These are phyloP conservation scores for Zoanthus gigantus DNA, from an alignment of 92 coral and sea anemone genomes.

Conservation along the genomic window DNA sequence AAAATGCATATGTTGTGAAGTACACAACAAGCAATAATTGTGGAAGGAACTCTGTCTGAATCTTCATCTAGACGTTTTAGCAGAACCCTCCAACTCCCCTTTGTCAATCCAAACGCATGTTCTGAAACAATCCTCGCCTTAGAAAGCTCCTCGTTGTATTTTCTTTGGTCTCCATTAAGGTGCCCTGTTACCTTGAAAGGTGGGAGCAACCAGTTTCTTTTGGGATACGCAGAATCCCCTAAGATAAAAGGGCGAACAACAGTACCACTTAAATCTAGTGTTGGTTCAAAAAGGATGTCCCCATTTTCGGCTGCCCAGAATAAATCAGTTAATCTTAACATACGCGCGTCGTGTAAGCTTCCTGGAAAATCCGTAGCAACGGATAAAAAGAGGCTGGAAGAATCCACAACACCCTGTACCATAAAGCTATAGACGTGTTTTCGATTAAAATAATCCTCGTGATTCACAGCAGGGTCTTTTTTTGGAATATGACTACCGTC, in stretches of 20 bases:
- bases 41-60: constrained; percentile 6
- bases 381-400: constrained; percentile 51
- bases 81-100: constrained; percentile 39
- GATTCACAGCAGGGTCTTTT: constrained; percentile 44
- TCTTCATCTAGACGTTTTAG: constrained; percentile 12
- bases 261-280: constrained; percentile 37
- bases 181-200: constrained; percentile 55
- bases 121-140: constrained; percentile 51
- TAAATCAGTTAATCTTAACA: constrained; percentile 45
- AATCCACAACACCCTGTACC: constrained; percentile 55
- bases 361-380: constrained; percentile 57
- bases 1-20: constrained; percentile 18
- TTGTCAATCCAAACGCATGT: constrained; percentile 29
- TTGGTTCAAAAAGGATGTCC: constrained; percentile 41
- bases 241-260: constrained; percentile 45
- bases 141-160: constrained; percentile 57
- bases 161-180: constrained; percentile 51
- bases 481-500: constrained; percentile 60
- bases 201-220: constrained; percentile 50
- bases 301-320: constrained; percentile 51
- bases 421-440: constrained; percentile 47
- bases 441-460: constrained; percentile 54
- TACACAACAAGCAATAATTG: constrained; percentile 17
- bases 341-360: constrained; percentile 41
- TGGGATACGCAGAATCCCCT: constrained; percentile 53